These are phyloP conservation scores for Tinea trinotella DNA, from an alignment of 2,888 invertebrate species.

Conservation along the genomic window DNA sequence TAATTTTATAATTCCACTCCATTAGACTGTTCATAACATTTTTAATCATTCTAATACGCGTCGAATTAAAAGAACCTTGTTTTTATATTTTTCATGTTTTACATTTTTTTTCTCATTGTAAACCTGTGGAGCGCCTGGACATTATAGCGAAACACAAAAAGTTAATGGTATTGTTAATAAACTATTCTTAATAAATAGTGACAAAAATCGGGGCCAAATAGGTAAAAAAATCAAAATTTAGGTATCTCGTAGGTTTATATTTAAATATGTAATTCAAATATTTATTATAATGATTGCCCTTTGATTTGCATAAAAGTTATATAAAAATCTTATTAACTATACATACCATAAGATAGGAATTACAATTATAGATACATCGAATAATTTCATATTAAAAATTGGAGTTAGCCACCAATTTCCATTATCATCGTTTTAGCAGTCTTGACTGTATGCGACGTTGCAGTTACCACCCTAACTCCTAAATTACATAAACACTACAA, in stretches of 20 bases:
- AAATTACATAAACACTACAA: background rate
- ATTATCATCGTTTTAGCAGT: background rate
- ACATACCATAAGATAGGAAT: background rate
- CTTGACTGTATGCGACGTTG: background rate
- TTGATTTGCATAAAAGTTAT: background rate
- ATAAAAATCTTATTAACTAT: background rate
- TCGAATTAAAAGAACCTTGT: no score
- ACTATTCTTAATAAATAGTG: constrained; percentile 8
- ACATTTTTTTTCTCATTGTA: background rate
- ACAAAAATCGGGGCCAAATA: constrained; percentile 1
- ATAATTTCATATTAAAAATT: background rate
- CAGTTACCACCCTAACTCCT: background rate
- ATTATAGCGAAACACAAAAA: constrained; percentile 3
- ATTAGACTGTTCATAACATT: no score
- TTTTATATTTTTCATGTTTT: no score
- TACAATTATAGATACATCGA: background rate
- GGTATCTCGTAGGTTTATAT: no score
- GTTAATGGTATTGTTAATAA: constrained; percentile 7
- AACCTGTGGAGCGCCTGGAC: background rate
- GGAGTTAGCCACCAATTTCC: background rate
- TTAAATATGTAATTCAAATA: background rate
- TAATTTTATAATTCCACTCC: no score
- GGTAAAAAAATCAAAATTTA: background rate
- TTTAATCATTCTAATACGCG: no score
- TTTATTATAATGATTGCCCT: background rate